A percentile compares a stretch with the other conserved stretches of the same genome.
Conservation (phyloP, 2,797 vertebrate genomes). For the Botia kubotai region DNA sequence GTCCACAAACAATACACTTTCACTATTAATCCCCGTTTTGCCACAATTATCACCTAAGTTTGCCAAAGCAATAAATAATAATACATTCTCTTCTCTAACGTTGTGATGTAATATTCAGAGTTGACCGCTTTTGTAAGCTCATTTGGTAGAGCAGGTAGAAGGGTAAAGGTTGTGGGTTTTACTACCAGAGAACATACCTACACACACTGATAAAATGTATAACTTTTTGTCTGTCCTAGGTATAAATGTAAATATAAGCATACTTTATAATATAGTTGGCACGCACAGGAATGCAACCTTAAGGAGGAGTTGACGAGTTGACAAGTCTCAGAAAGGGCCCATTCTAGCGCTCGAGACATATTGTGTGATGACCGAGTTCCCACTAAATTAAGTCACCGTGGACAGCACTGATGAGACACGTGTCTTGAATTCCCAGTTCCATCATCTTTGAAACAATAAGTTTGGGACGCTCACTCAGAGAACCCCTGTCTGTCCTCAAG, state of each 20-base stretch:
- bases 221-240: no score
- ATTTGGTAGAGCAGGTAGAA: no score
- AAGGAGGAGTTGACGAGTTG: slow-evolving; percentile 63
- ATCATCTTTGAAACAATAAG: slow-evolving; percentile 38
- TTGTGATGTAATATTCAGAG: slow-evolving; percentile 44
- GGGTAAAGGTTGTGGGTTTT: no score
- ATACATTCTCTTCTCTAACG: slow-evolving; percentile 37
- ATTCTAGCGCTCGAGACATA: slow-evolving; percentile 61
- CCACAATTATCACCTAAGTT: slow-evolving; percentile 8
- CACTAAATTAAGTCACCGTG: slow-evolving; percentile 64
- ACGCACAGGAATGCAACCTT: slow-evolving; percentile 56
- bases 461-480: slow-evolving; percentile 25
- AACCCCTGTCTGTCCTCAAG: slow-evolving; percentile 27
- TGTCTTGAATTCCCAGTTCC: slow-evolving; percentile 52
- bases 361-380: slow-evolving; percentile 64
- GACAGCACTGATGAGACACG: slow-evolving; percentile 62
- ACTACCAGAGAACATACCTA: no score
- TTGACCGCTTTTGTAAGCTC: slow-evolving; percentile 32
- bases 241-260: slow-evolving; percentile 32
- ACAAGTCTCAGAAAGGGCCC: slow-evolving; percentile 62
- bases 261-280: slow-evolving; percentile 63
- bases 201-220: no score
- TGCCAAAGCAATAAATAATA: slow-evolving; percentile 39
- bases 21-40: background rate
- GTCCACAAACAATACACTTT: background rate